Evolutionary conservation across 2,797 vertebrate species (phyloP), one percentile per base, ranked within the genome.

Genomic region (Hydrophis major): DNA sequence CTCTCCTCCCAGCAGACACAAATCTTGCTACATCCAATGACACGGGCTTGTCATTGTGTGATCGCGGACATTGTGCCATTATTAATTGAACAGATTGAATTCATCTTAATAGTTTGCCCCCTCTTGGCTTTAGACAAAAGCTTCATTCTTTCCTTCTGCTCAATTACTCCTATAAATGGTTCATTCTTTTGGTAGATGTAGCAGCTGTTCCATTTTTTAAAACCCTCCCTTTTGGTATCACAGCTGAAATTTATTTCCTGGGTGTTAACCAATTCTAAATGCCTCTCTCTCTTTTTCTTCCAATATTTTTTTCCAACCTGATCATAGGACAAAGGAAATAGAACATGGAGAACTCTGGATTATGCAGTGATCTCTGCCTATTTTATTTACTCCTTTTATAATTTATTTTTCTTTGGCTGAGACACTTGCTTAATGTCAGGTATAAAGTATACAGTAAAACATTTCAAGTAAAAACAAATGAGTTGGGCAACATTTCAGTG

Each of bases 71-170:
- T 89, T 94, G 69, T 94, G 25, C 61, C 93, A 93, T 92, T 93
- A 88, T 86, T 88, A 90, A 90, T n/a, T 94, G 60, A 78, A 89
- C 37, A 89, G 61, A 87, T 78, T 60, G 91, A 95, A 95, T 91
- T 87, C 93, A 37, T 59, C 92, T 37, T 94, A 91, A 87, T 63
- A 28, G 50, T 87, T 57, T 87, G 60, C 55, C 89, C 28, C 89
- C 25, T 91, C 63, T 47, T 27, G 61, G 69, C 89, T 94, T 95
- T 94, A 94, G 57, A 93, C 91, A 95, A 94, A 94, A 90, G 47
- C 78, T 50, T 28, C n/a, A 93, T 56, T 94, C 89, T 94, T 47
- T 92, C 95, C 91, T 94, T 92, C 87, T 91, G 60, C 87, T 92
- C 88, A 87, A 83, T 93, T 94, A 53, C 78, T 93, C 88, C 94